A percentile compares a stretch with the other conserved stretches of the same genome.
phyloP scores from a whole-genome alignment of 2,888 invertebrate species.

The Pharmacophagus antenor region DNA sequence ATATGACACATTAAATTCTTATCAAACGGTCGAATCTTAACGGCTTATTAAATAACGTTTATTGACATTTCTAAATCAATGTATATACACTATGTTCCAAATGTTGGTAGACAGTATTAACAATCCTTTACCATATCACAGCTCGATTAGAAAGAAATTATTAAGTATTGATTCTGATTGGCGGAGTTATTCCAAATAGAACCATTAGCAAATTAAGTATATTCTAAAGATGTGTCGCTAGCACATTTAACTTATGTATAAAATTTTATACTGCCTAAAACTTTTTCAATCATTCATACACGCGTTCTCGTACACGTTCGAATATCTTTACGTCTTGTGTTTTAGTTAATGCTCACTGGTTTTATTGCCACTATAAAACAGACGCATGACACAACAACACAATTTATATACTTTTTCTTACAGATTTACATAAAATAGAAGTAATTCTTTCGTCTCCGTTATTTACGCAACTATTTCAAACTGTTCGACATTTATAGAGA shows the following conservation, averaged over 20 bases:
- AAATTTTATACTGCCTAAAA: constrained; percentile 65
- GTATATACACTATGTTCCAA: constrained; percentile 7
- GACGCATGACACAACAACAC: constrained; percentile 27
- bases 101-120: not conserved
- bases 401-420: constrained; percentile 32
- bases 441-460: constrained; percentile 42
- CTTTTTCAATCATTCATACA: constrained; percentile 50
- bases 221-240: constrained; percentile 58
- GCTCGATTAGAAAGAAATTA: not conserved
- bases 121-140: not conserved
- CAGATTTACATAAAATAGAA: constrained; percentile 38
- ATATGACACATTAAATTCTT: constrained; percentile 47
- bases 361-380: constrained; percentile 46
- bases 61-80: constrained; percentile 26
- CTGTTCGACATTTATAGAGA: constrained; percentile 35
- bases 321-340: constrained; percentile 47
- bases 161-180: too few relatives aligned
- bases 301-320: constrained; percentile 54
- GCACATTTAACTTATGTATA: constrained; percentile 71
- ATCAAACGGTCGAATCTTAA: constrained; percentile 34
- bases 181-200: constrained; percentile 11
- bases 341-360: constrained; percentile 47
- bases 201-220: constrained; percentile 40
- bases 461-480: constrained; percentile 32
- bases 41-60: constrained; percentile 29